Base-by-base conservation (phyloP, 1,140 invertebrate species). In the Pogonomyrmex barbatus region DNA sequence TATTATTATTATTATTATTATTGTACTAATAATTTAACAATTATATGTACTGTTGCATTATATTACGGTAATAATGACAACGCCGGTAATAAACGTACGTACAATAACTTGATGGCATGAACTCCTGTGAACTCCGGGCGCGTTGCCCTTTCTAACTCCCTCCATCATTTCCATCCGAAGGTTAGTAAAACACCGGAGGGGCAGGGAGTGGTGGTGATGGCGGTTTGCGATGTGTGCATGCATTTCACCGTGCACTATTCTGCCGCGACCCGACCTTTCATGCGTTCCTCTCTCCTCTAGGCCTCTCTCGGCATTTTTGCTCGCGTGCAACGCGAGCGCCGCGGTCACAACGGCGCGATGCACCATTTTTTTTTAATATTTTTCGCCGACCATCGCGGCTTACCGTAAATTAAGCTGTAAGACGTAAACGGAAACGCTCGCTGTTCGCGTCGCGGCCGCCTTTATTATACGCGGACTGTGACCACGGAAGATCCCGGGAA, bases 61-160 rank as follows among this genome's bases (percentile, higher is more conserved):
- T 68, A 56, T 73, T 24, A 17, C 30, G 24, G 54, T 30, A 70
- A 47, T 47, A 62, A 83, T 73, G 45, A 73, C 24, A 39, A 39
- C 33, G 58, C 36, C 39, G 24, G 56, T 82, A 56, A 81, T 73
- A 83, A 73, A 17, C 36, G 67, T 39, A 36, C 54, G 17, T 62
- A 75, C 79, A 73, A 81, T 47, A 78, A 63, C 62, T 52, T 17
- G 33, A 60, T 60, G 54, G 67, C 54, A 42, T 83, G 68, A 83
- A 75, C 79, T 83, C 79, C 54, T 83, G 79, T 83, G 79, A 83
- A 83, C 79, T 62, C 79, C 33, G 68, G 54, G 79, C 79, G 42
- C 79, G 79, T 83, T 83, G 79, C 79, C 79, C 79, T 83, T 83
- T 83, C 79, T 24, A 82, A 47, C 45, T 33, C 68, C 79, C 62